A percentile compares a stretch with the other conserved stretches of the same genome.
Evolutionary conservation across 2,888 invertebrate genomes (phyloP).

Genomic region (Cancer borealis): DNA sequence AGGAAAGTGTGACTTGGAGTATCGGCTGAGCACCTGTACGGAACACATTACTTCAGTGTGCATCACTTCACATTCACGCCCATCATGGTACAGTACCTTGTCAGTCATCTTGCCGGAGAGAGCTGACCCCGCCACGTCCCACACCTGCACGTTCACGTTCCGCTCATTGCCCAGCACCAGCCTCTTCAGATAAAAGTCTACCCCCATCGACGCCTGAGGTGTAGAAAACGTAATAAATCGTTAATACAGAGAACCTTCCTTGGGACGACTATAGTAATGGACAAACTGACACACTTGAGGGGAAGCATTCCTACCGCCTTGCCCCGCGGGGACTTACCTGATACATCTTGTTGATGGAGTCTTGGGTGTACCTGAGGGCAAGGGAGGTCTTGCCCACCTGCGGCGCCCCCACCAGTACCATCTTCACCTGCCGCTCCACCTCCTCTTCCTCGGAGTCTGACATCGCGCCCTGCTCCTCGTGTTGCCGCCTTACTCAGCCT

Average conservation of each 20-base stretch:
- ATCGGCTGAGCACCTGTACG: not conserved
- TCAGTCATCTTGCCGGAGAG: constrained; percentile 88
- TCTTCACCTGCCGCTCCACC: constrained; percentile 76
- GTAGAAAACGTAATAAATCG: not conserved
- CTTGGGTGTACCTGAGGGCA: constrained; percentile 74
- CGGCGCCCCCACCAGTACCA: constrained; percentile 74
- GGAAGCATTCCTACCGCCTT: not conserved
- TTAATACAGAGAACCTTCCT: not conserved
- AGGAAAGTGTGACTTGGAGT: not conserved
- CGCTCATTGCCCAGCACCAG: constrained; percentile 83
- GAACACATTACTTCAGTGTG: not conserved
- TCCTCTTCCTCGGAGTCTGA: constrained; percentile 77
- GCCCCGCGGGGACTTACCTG: constrained; percentile 67
- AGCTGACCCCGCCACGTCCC: constrained; percentile 91
- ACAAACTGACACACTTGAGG: not conserved
- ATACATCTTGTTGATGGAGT: constrained; percentile 75
- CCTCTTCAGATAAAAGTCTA: constrained; percentile 87
- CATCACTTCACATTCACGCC: not conserved
- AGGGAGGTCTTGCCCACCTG: constrained; percentile 76
- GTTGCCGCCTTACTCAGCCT: not conserved
- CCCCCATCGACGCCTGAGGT: constrained; percentile 81
- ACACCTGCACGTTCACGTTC: constrained; percentile 87
- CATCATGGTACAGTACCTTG: constrained; percentile 79
- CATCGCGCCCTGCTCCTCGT: constrained; percentile 54
- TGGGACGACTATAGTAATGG: not conserved